Base-by-base conservation (phyloP, 2,113 vertebrate species). In the Pedionomus torquatus region DNA sequence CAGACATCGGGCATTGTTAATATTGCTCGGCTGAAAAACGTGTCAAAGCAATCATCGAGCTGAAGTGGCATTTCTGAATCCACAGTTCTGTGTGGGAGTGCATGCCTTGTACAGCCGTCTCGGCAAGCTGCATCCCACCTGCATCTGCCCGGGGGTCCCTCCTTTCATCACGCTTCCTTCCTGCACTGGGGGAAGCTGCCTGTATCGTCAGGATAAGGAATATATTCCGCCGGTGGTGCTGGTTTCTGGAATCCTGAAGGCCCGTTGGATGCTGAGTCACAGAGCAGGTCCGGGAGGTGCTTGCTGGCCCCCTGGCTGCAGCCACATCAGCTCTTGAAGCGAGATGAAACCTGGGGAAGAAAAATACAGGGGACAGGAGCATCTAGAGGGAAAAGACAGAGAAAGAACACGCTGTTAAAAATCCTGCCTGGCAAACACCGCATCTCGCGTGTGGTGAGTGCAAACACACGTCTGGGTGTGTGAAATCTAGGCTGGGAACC, bases 191-290 rank as follows among this genome's bases (percentile, higher is more conserved):
- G n/a, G 4, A 10, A 14, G 58, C 72, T 26, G 9, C 1, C 17
- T 12, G 20, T 44, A 1, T 9, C 11, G 11, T 1, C 0, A 39
- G 43, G 18, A 5, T 16, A 43, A 35, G 49, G 83, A 24, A 33
- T 44, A 26, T 31, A 6, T 77, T 58, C 9, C 8, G 33, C 7
- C 2, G 14, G 16, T 17, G 37, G 71, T 20, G 66, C 64, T 0
- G 31, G 21, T 37, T 70, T 48, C 30, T 54, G 84, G 51, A n/a
- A 35, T 75, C 15, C 37, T 35, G 55, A 33, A 69, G 65, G 77
- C 65, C 66, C 55, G 52, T 41, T 64, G 49, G 44, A 31, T 97
- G 96, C 96, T 97, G 97, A 97, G 92, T 97, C 97, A 97, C 63
- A 0, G 80, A 77, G 43, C 75, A 23, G 58, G 35, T 55, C 68